phyloP scores from a whole-genome alignment of 2,797 vertebrate genomes.

The Acanthurus leucopareius region DNA sequence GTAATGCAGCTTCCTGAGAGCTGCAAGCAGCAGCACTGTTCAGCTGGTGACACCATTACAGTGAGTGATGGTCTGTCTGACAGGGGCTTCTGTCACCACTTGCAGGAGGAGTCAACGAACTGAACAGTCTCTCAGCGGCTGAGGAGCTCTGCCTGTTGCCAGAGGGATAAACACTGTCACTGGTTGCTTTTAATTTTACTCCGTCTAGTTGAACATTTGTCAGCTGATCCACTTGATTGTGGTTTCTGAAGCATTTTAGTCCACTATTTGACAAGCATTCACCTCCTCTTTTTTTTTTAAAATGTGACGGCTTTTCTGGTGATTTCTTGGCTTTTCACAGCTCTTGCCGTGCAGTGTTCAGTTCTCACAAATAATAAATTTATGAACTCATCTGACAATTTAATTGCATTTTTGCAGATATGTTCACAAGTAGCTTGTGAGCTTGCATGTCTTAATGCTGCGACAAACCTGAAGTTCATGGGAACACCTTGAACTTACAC shows the following conservation, averaged over 20 bases:
- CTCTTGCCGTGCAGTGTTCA: too few relatives aligned
- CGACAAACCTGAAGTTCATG: slow-evolving; percentile 56
- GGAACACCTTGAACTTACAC: slow-evolving; percentile 78
- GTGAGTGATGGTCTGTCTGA: slow-evolving; percentile 74
- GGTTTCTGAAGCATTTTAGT: slow-evolving; percentile 46
- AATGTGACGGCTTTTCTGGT: slow-evolving; percentile 4
- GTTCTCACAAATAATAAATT: neutral
- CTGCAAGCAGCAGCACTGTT: slow-evolving; percentile 53
- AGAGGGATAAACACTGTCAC: slow-evolving; percentile 73
- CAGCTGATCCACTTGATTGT: slow-evolving; percentile 50
- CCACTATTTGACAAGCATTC: slow-evolving; percentile 43
- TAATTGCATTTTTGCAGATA: slow-evolving; percentile 20
- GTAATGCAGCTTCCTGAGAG: slow-evolving; percentile 64
- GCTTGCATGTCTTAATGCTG: slow-evolving; percentile 24
- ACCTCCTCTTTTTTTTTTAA: slow-evolving; percentile 43
- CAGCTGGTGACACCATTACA: slow-evolving; percentile 68
- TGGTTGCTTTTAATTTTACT: slow-evolving; percentile 60
- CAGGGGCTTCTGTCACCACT: slow-evolving; percentile 70
- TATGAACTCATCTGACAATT: slow-evolving; percentile 16
- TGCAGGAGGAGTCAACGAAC: slow-evolving; percentile 65
- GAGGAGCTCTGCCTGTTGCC: slow-evolving; percentile 63
- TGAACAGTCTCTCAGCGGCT: slow-evolving; percentile 61
- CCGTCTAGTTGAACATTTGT: slow-evolving; percentile 61
- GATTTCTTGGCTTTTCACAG: neutral
- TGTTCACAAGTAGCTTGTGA: slow-evolving; percentile 13